Conservation (phyloP, 2,797 vertebrate species). For the Melanotaenia maccullochi region DNA sequence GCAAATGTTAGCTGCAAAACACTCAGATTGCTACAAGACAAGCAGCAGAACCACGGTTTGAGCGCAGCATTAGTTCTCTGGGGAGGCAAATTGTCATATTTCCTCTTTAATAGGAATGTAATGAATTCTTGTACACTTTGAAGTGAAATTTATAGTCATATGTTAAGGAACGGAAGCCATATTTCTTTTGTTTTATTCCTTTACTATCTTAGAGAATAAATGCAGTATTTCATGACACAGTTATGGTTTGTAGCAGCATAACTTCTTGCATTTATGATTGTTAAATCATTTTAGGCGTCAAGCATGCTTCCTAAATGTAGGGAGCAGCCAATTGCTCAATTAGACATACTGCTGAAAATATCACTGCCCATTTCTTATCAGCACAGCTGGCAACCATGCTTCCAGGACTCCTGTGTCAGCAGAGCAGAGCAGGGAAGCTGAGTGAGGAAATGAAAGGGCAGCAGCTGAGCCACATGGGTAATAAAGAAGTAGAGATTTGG, state of each 20-base stretch:
- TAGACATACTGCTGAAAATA: slow-evolving; percentile 23
- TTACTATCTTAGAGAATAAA: not conserved
- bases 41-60: not conserved
- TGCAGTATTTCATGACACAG: slow-evolving; percentile 12
- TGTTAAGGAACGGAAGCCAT: not conserved
- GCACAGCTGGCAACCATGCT: not conserved
- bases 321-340: slow-evolving; percentile 18
- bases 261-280: slow-evolving; percentile 18
- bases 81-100: not conserved
- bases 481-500: slow-evolving; percentile 6
- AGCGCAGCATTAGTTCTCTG: not conserved
- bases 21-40: not conserved
- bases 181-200: slow-evolving; percentile 19
- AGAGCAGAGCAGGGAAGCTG: slow-evolving; percentile 2
- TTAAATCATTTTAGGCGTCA: slow-evolving; percentile 16
- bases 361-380: slow-evolving; percentile 25
- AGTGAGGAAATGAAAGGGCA: slow-evolving; percentile 14
- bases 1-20: not conserved
- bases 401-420: slow-evolving; percentile 7
- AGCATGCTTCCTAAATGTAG: slow-evolving; percentile 14
- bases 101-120: not conserved
- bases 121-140: slow-evolving; percentile 9
- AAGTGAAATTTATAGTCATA: slow-evolving; percentile 14
- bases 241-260: slow-evolving; percentile 19
- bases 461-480: not conserved